Percentiles rank a stretch among this genome's conserved stretches.
phyloP scores from a whole-genome alignment of 2,113 vertebrate species.

The Xyliphius kryptos region DNA sequence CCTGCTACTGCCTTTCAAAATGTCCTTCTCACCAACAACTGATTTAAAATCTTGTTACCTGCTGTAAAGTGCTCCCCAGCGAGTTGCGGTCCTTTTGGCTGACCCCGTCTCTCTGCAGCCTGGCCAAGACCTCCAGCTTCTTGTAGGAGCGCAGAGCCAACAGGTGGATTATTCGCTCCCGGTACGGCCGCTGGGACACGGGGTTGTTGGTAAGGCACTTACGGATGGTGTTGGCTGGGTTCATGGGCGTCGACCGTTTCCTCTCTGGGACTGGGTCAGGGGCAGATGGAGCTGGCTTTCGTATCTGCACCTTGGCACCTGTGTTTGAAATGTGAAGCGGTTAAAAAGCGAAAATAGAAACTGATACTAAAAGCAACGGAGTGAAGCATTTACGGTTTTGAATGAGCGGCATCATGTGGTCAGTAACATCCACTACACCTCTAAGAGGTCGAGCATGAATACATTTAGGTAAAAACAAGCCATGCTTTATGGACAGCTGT shows the following conservation, averaged over 20 bases:
- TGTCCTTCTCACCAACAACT: too few species aligned
- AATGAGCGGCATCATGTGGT: not conserved
- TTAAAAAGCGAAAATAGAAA: slow-evolving; percentile 1
- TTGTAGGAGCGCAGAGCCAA: slow-evolving; percentile 83
- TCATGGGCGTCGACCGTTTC: slow-evolving; percentile 80
- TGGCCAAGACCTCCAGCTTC: slow-evolving; percentile 83
- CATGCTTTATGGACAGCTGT: slow-evolving; percentile 44
- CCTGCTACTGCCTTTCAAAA: too few species aligned
- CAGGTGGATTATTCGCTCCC: slow-evolving; percentile 83
- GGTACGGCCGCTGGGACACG: slow-evolving; percentile 74
- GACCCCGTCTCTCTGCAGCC: slow-evolving; percentile 81
- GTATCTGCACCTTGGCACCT: slow-evolving; percentile 78
- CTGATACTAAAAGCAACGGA: not conserved
- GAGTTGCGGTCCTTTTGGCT: slow-evolving; percentile 78
- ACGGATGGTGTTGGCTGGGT: slow-evolving; percentile 75
- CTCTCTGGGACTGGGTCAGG: slow-evolving; percentile 73
- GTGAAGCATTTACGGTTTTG: not conserved
- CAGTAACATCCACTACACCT: too few species aligned
- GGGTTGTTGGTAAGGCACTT: slow-evolving; percentile 66
- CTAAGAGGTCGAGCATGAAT: too few species aligned
- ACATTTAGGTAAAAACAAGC: not conserved
- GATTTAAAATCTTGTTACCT: slow-evolving; percentile 53
- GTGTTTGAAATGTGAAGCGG: slow-evolving; percentile 13
- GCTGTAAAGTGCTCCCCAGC: slow-evolving; percentile 60
- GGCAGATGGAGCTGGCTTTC: slow-evolving; percentile 68